These are phyloP conservation scores for Chlamydotis undulata DNA, from an alignment of 2,113 vertebrate species.

Conservation along the genomic window DNA sequence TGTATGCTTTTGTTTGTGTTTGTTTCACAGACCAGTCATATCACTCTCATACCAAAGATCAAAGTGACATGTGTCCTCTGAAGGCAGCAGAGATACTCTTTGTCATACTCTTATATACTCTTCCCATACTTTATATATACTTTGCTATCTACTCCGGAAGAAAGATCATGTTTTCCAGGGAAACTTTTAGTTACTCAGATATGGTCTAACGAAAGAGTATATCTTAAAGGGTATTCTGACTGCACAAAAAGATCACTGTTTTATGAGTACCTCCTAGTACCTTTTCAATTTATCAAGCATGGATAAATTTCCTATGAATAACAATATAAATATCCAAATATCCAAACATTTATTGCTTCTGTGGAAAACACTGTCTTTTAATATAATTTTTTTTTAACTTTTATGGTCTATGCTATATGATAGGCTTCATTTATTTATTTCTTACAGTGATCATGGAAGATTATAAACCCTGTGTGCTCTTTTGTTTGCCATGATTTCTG, in stretches of 20 bases:
- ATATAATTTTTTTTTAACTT: neutral
- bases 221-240: neutral
- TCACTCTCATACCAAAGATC: neutral
- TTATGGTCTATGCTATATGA: neutral
- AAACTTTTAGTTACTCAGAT: neutral
- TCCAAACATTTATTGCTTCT: neutral
- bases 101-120: neutral
- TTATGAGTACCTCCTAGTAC: neutral
- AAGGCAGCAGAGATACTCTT: neutral
- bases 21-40: neutral
- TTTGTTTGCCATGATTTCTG: neutral
- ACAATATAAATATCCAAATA: neutral
- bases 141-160: neutral
- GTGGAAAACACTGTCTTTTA: neutral
- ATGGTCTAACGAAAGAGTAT: neutral
- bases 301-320: neutral
- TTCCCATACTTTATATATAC: too few relatives aligned
- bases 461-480: neutral
- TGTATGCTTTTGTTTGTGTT: neutral
- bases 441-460: neutral
- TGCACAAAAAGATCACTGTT: neutral
- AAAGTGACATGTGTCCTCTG: neutral
- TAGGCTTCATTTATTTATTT: neutral
- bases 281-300: neutral
- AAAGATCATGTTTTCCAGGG: neutral